These are phyloP conservation scores for Lagria hirta DNA, from an alignment of 2,888 invertebrate species.

Conservation along the genomic window DNA sequence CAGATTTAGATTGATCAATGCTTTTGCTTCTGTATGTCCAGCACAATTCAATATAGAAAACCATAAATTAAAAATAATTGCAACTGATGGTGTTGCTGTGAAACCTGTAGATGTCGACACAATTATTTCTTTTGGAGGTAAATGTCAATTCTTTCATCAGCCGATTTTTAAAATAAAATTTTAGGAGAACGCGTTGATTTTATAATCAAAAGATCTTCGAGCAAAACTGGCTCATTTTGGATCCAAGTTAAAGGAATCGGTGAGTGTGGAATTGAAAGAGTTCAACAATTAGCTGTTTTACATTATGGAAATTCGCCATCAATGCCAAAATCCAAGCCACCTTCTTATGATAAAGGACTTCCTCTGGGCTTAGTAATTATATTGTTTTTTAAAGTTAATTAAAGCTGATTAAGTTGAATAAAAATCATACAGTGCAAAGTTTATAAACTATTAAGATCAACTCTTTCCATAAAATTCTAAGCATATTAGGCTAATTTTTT, in stretches of 20 bases:
- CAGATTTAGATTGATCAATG: conserved; percentile 87
- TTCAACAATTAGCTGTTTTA: conserved; percentile 84
- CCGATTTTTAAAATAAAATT: conserved; percentile 32
- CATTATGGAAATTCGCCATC: conserved; percentile 86
- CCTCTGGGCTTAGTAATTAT: conserved; percentile 75
- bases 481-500: no score
- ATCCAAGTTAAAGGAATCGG: conserved; percentile 87
- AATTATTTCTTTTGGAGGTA: conserved; percentile 87
- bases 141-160: not conserved
- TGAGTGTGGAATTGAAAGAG: conserved; percentile 82
- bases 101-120: conserved; percentile 85
- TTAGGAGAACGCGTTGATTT: conserved; percentile 91
- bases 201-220: conserved; percentile 78
- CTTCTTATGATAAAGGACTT: conserved; percentile 81
- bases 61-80: conserved; percentile 79
- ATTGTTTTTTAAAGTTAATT: conserved; percentile 4
- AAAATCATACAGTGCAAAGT: no score
- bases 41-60: conserved; percentile 87
- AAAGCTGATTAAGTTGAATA: no score
- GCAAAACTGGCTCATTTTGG: conserved; percentile 89
- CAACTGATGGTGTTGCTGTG: conserved; percentile 87
- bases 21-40: conserved; percentile 88
- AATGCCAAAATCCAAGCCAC: conserved; percentile 72
- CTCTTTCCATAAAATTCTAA: no score
- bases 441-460: no score